phyloP scores from a whole-genome alignment of 2,113 vertebrate genomes.

The Cricetomys ansorgei region DNA sequence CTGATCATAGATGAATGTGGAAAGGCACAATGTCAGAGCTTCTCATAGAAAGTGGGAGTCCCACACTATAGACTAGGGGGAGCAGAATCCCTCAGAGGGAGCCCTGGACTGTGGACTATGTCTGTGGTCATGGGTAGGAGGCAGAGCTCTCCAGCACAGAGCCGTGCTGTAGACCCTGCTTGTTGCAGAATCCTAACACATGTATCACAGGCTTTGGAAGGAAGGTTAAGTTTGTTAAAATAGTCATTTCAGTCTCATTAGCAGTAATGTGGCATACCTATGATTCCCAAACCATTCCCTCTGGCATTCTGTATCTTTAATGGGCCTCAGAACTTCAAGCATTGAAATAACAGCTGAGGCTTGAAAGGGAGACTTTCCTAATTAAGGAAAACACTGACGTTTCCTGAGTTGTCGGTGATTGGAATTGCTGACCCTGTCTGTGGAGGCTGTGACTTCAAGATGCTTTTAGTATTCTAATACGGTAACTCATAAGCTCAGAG shows the following conservation, averaged over 20 bases:
- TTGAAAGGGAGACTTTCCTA: neutral
- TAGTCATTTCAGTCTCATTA: conserved; percentile 31
- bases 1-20: no score
- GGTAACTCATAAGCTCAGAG: neutral
- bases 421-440: neutral
- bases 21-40: no score
- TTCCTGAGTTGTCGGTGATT: neutral
- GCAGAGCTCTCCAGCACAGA: no score
- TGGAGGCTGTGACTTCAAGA: conserved; percentile 43
- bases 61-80: no score
- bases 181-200: no score
- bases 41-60: no score
- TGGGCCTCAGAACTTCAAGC: neutral
- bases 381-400: neutral
- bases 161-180: no score
- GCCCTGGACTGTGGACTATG: no score
- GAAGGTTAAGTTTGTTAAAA: conserved; percentile 1
- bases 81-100: no score
- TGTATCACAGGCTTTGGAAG: neutral
- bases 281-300: neutral
- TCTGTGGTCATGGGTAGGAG: no score
- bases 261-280: neutral
- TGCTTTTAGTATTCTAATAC: conserved; percentile 43
- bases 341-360: neutral
- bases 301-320: neutral